phyloP scores from a whole-genome alignment of 64 coral and sea anemone genomes.

The Stichodactyla mertensii region DNA sequence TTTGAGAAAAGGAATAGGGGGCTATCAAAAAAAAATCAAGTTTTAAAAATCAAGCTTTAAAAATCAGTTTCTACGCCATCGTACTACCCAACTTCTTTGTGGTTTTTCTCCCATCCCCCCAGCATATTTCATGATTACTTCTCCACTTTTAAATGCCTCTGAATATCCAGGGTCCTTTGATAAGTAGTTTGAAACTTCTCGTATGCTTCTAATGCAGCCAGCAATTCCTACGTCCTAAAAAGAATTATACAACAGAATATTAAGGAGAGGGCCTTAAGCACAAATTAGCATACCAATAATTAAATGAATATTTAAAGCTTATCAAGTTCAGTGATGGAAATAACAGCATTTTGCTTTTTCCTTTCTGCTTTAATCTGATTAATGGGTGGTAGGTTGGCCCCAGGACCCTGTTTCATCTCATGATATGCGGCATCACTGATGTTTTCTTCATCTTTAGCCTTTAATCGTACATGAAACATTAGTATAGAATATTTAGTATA shows the following conservation, averaged over 20 bases:
- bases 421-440: constrained; percentile 7
- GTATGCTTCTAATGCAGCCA: neutral
- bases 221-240: neutral
- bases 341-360: constrained; percentile 15
- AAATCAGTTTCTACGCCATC: neutral
- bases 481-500: neutral
- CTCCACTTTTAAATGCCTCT: neutral
- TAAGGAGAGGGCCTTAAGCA: too few species aligned
- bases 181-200: neutral
- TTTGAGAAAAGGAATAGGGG: too few species aligned
- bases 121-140: neutral
- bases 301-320: neutral
- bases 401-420: neutral
- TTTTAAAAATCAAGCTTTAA: too few species aligned
- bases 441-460: constrained; percentile 15
- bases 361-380: constrained; percentile 6
- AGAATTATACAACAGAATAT: neutral
- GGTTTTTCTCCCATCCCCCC: constrained; percentile 22
- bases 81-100: constrained; percentile 48
- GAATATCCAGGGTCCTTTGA: neutral
- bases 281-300: too few species aligned
- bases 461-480: neutral
- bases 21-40: too few species aligned
- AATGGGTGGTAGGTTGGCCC: neutral
- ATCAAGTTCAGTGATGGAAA: constrained; percentile 16